Percentiles rank a stretch among this genome's conserved stretches.
These are phyloP conservation scores for Drosophila quadrilineata DNA, from an alignment of 1,140 invertebrate genomes.

Conservation along the genomic window DNA sequence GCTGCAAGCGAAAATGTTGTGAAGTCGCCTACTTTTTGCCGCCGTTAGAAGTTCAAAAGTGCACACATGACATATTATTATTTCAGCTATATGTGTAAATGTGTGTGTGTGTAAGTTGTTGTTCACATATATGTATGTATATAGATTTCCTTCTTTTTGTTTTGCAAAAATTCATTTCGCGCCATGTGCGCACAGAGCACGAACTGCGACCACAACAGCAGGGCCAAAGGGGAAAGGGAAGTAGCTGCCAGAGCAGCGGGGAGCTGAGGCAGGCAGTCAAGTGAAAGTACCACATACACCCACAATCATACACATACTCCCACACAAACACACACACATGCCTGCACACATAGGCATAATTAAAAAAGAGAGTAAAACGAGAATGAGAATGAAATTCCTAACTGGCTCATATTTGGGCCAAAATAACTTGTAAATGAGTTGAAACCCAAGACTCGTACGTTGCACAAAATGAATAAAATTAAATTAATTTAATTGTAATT, in stretches of 20 bases:
- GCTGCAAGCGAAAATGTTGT: slow-evolving; percentile 29
- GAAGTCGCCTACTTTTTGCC: no score
- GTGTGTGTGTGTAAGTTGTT: slow-evolving; percentile 4
- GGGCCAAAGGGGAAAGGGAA: neutral
- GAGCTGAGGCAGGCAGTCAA: no score
- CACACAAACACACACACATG: neutral
- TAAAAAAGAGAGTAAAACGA: slow-evolving; percentile 45
- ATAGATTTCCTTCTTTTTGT: slow-evolving; percentile 24
- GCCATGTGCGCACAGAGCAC: slow-evolving; percentile 75
- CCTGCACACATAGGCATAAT: slow-evolving; percentile 49
- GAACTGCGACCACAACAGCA: slow-evolving; percentile 50
- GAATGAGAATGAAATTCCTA: neutral
- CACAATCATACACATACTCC: slow-evolving; percentile 16
- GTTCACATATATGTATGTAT: neutral
- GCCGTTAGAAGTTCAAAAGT: slow-evolving; percentile 40
- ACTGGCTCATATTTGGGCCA: slow-evolving; percentile 58
- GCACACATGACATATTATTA: slow-evolving; percentile 76
- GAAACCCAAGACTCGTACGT: slow-evolving; percentile 20
- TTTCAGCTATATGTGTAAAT: slow-evolving; percentile 29
- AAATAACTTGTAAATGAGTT: slow-evolving; percentile 30
- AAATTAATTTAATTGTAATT: slow-evolving; percentile 66
- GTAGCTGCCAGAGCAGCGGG: no score
- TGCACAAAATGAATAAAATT: slow-evolving; percentile 68
- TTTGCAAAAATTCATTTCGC: slow-evolving; percentile 68
- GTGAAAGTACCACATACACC: slow-evolving; percentile 47